Base-by-base conservation (phyloP, 2,797 vertebrate genomes). In the Sebastolobus altivelis region DNA sequence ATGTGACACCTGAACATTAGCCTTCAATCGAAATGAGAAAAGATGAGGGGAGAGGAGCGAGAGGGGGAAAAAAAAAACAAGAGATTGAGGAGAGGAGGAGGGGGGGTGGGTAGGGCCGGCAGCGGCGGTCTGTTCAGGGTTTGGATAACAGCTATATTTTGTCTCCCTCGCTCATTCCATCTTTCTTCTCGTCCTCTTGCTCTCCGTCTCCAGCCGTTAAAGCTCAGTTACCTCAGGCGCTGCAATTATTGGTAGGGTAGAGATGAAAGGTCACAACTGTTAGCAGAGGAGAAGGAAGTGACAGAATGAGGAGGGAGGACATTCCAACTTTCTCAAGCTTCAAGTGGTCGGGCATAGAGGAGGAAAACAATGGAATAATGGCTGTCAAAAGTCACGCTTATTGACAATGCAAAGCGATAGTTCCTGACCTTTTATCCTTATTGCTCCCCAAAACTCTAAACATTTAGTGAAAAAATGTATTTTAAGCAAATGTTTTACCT, bases 251-350 rank as follows among this genome's bases (percentile, higher is more conserved):
- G 85, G 80, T 81, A 87, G 37, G 46, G 79, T 79, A 87, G 87
- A 91, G 87, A 93, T 89, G 88, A 94, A 93, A 94, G 92, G 92
- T 94, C 92, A 91, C 73, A 82, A 86, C 81, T 88, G 88, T 94
- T 92, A 92, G 86, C 76, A 43, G 80, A 85, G 84, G 76, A 85
- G 79, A 71, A 76, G 81, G 85, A 88, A 87, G 77, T 83, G 84
- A 83, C 62, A 88, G 76, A 84, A 87, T 61, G 72, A 83, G 59
- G 66, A 83, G 70, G 82, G 73, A 85, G 72, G 79, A 82, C 65
- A 72, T 76, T 87, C 66, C 43, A 83, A 89, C 79, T 83, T 89
- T 82, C 38, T 54, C 60, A 70, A 75, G 77, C 73, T 80, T 63
- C 31, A 59, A 68, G 75, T 79, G 70, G 38, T 52, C 20, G 11